Conservation (phyloP, 2,113 vertebrate species). For the Cheilinus undulatus region DNA sequence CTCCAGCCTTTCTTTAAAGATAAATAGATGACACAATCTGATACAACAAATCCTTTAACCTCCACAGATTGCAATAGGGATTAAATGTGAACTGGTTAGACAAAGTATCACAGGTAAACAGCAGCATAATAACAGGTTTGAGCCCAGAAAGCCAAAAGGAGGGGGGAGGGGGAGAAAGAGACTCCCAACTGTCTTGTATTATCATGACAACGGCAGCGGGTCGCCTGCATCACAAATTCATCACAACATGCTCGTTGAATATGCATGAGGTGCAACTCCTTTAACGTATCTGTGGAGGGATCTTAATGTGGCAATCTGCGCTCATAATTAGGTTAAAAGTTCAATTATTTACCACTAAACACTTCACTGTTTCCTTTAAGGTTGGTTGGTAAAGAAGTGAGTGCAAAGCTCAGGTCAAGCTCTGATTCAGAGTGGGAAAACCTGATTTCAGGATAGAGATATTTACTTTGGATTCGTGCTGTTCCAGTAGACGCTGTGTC, state of each 20-base stretch:
- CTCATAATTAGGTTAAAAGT: not conserved
- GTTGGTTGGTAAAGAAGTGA: not conserved
- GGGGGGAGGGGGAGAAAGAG: not conserved
- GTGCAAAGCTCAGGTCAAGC: not conserved
- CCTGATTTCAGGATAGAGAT: not conserved
- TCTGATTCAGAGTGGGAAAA: not conserved
- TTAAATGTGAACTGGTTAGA: slow-evolving; percentile 58
- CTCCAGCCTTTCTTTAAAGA: not conserved
- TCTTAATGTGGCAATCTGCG: not conserved
- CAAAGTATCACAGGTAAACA: slow-evolving; percentile 64
- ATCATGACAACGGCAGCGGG: slow-evolving; percentile 73
- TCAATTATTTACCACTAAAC: no score
- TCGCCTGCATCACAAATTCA: slow-evolving; percentile 54
- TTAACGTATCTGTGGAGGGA: not conserved
- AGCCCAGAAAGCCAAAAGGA: slow-evolving; percentile 6
- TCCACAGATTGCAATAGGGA: slow-evolving; percentile 51
- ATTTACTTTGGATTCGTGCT: slow-evolving; percentile 84
- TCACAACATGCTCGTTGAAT: slow-evolving; percentile 44
- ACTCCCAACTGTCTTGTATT: slow-evolving; percentile 61
- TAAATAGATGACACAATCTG: slow-evolving; percentile 39
- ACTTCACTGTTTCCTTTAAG: no score
- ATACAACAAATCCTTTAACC: slow-evolving; percentile 29
- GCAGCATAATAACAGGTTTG: slow-evolving; percentile 55
- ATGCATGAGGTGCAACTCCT: slow-evolving; percentile 43
- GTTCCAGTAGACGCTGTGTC: slow-evolving; percentile 87